Conservation (phyloP, 2,797 vertebrate species). For the Neomorphus geoffroyi region DNA sequence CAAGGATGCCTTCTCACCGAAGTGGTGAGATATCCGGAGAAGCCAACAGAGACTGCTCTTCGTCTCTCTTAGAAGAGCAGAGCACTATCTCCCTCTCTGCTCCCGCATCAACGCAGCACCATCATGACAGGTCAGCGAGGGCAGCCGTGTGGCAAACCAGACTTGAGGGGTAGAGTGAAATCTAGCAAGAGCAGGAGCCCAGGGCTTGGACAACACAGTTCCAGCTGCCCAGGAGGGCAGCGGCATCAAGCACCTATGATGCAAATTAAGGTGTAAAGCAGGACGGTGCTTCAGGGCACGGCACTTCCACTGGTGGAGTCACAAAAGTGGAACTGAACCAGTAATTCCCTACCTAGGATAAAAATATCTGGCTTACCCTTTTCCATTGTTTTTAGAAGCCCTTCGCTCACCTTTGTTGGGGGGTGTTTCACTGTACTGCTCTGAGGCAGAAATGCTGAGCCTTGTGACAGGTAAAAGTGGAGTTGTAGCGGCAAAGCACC, state of each 20-base stretch:
- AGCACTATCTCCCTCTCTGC: neutral
- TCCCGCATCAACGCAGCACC: neutral
- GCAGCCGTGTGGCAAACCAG: rapidly evolving
- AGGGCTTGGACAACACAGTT: rapidly evolving
- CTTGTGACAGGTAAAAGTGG: neutral
- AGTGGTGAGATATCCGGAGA: neutral
- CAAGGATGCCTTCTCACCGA: neutral
- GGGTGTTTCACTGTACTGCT: neutral
- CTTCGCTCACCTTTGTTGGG: neutral
- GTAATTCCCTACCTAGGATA: neutral
- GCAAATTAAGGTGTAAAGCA: neutral
- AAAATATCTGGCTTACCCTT: neutral
- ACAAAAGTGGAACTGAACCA: neutral
- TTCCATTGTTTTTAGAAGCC: neutral
- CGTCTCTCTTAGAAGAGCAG: neutral
- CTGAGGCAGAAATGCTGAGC: neutral
- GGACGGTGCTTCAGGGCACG: neutral
- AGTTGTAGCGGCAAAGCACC: neutral
- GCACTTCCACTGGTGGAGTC: neutral
- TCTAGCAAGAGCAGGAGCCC: neutral
- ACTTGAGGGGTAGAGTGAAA: neutral
- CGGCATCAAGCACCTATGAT: neutral
- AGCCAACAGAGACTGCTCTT: neutral
- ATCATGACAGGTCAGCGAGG: neutral
- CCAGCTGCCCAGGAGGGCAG: neutral